Conservation (phyloP, 2,888 invertebrate genomes). For the Drosophila acutilabella region DNA sequence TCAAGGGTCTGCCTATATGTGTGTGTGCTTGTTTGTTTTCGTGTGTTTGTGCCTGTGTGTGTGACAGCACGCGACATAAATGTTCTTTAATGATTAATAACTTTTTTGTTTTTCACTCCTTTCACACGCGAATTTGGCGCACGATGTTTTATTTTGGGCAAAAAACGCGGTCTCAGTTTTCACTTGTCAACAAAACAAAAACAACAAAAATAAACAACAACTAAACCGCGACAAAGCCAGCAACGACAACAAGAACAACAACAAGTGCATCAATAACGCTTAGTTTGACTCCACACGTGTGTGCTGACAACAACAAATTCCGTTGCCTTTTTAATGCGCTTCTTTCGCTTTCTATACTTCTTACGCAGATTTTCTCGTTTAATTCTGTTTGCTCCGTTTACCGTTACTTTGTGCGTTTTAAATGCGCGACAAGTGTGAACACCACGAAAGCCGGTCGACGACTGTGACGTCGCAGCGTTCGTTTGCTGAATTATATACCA, state of each 20-base stretch:
- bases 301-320: constrained; percentile 50
- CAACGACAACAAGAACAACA: constrained; percentile 9
- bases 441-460: constrained; percentile 75
- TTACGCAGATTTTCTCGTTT: constrained; percentile 24
- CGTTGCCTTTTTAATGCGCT: neutral
- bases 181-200: constrained; percentile 48
- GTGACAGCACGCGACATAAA: constrained; percentile 67
- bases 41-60: constrained; percentile 22
- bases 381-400: neutral
- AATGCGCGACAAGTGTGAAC: constrained; percentile 53
- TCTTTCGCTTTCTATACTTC: constrained; percentile 32
- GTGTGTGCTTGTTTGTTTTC: constrained; percentile 24
- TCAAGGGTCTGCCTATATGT: constrained; percentile 2
- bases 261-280: constrained; percentile 14
- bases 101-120: constrained; percentile 66
- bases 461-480: constrained; percentile 58
- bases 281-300: constrained; percentile 55
- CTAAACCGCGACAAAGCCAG: constrained; percentile 45
- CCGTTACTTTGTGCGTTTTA: neutral
- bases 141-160: constrained; percentile 25
- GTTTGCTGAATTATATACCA: constrained; percentile 67
- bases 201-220: constrained; percentile 29
- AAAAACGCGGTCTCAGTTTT: constrained; percentile 64
- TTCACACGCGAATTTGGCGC: constrained; percentile 48
- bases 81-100: constrained; percentile 78